These are phyloP conservation scores for Halcyon leucocephala DNA, from an alignment of 2,797 vertebrate species.

Conservation along the genomic window DNA sequence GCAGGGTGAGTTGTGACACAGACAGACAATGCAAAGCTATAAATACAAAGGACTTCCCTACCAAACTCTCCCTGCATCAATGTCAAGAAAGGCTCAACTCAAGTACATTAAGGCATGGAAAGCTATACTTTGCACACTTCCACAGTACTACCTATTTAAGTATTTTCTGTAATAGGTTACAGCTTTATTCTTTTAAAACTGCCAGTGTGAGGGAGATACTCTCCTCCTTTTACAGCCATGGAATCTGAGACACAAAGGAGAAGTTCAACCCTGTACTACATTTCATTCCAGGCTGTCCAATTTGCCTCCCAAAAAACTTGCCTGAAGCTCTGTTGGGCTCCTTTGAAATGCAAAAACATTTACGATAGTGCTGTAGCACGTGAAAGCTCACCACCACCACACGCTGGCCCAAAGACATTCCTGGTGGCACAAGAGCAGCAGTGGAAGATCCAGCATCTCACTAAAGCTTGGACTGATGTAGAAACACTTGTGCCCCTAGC, in stretches of 20 bases:
- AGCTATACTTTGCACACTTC: too few species aligned
- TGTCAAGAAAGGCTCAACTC: too few species aligned
- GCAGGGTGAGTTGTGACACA: neutral
- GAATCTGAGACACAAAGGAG: neutral
- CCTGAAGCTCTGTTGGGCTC: neutral
- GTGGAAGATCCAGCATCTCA: neutral
- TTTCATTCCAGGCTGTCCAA: neutral
- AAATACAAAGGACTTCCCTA: too few species aligned
- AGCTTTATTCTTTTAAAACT: too few species aligned
- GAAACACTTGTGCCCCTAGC: neutral
- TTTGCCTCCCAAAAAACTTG: neutral
- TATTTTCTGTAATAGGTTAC: too few species aligned
- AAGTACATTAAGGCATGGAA: too few species aligned
- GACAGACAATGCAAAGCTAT: neutral
- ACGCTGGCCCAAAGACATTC: fast-evolving
- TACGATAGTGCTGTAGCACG: neutral
- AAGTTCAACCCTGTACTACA: neutral
- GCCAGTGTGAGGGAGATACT: neutral
- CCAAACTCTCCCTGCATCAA: too few species aligned
- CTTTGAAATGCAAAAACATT: neutral
- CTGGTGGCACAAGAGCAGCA: neutral
- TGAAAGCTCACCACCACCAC: neutral
- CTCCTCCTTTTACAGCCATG: neutral
- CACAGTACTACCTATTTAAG: too few species aligned
- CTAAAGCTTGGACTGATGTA: neutral